These are phyloP conservation scores for Chelonoidis abingdonii DNA, from an alignment of 2,113 vertebrate species.

Conservation along the genomic window DNA sequence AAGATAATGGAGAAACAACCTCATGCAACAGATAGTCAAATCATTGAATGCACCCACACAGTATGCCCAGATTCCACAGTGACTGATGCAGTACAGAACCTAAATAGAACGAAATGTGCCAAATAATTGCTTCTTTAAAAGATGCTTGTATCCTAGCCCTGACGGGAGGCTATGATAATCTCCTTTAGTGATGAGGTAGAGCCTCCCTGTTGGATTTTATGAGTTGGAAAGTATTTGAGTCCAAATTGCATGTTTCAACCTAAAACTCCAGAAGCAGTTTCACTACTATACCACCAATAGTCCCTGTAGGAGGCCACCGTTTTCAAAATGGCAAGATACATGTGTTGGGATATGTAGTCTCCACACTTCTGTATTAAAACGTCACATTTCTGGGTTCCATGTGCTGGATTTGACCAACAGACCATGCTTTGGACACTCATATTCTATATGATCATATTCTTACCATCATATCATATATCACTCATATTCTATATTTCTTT, in stretches of 20 bases:
- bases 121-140: background rate
- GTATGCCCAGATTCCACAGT: conserved; percentile 18
- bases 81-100: background rate
- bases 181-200: rapidly evolving
- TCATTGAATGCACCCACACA: conserved; percentile 40
- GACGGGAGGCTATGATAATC: background rate
- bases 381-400: background rate
- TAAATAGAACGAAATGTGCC: conserved; percentile 30
- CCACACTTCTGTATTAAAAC: background rate
- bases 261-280: background rate
- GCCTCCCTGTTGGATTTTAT: background rate
- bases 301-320: background rate
- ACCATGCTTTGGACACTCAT: background rate
- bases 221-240: background rate
- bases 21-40: background rate
- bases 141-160: background rate
- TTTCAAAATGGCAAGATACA: background rate
- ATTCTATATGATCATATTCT: background rate
- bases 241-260: background rate
- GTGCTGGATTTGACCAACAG: background rate
- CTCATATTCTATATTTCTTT: background rate
- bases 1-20: conserved; percentile 20
- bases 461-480: too few relatives aligned
- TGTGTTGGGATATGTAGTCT: rapidly evolving
- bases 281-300: background rate